These are phyloP conservation scores for Ostrea edulis DNA, from an alignment of 1,140 invertebrate genomes.

Conservation along the genomic window DNA sequence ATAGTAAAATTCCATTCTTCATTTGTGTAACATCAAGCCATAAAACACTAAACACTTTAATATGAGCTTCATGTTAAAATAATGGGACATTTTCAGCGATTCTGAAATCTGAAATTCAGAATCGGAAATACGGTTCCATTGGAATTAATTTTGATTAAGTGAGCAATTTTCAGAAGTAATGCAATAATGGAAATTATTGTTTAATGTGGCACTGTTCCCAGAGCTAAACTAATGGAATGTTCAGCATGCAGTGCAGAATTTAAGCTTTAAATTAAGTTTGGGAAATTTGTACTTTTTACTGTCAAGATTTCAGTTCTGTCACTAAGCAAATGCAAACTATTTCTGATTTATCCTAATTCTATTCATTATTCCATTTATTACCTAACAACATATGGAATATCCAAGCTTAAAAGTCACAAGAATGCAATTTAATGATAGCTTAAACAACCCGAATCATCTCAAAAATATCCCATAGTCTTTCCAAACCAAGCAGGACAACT, in stretches of 20 bases:
- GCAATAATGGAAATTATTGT: background rate
- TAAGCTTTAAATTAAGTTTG: no score
- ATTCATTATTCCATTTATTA: no score
- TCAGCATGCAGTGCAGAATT: background rate
- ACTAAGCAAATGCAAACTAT: no score
- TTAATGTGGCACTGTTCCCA: background rate
- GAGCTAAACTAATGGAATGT: background rate
- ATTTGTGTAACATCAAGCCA: background rate
- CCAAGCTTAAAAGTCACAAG: no score
- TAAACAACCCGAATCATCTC: no score
- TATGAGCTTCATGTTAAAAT: background rate
- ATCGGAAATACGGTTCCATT: background rate
- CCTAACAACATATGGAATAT: no score
- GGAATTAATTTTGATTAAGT: conserved; percentile 6
- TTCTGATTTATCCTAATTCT: no score
- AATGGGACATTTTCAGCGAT: background rate
- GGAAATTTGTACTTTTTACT: no score
- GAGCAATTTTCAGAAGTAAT: conserved; percentile 17
- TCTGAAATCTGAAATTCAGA: background rate
- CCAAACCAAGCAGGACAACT: background rate
- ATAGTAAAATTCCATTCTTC: background rate
- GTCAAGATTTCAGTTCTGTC: no score
- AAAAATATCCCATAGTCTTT: no score
- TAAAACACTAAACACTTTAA: conserved; percentile 15
- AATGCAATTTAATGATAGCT: no score